These are phyloP conservation scores for Brachionus plicatilis DNA, from an alignment of 1,140 invertebrate species.

Conservation along the genomic window DNA sequence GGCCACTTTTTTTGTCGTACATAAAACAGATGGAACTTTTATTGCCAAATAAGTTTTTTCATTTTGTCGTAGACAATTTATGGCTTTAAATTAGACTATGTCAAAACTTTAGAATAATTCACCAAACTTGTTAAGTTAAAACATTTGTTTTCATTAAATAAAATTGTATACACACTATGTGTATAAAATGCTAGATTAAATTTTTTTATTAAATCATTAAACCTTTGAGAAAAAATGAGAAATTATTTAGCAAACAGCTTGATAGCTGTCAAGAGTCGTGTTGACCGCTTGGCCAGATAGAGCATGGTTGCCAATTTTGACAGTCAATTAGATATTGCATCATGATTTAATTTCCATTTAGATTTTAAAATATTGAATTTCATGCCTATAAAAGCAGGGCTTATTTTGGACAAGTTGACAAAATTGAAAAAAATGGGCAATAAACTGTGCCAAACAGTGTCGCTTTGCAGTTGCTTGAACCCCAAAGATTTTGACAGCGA, in stretches of 20 bases:
- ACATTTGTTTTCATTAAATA: background rate
- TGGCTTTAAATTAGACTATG: background rate
- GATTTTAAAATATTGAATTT: background rate
- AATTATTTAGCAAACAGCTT: background rate
- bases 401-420: background rate
- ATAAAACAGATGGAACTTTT: background rate
- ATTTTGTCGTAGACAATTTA: background rate
- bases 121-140: background rate
- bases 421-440: slow-evolving; percentile 2
- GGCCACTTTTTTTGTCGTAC: background rate
- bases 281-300: background rate
- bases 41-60: background rate
- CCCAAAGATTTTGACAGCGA: background rate
- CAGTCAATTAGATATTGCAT: background rate
- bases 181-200: background rate
- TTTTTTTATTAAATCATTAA: background rate
- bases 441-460: background rate
- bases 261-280: background rate
- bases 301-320: background rate
- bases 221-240: background rate
- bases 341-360: background rate
- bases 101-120: background rate
- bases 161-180: background rate
- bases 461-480: background rate
- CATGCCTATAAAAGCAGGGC: background rate